Base-by-base conservation (phyloP, 2,797 vertebrate genomes). In the Crax fasciolata region DNA sequence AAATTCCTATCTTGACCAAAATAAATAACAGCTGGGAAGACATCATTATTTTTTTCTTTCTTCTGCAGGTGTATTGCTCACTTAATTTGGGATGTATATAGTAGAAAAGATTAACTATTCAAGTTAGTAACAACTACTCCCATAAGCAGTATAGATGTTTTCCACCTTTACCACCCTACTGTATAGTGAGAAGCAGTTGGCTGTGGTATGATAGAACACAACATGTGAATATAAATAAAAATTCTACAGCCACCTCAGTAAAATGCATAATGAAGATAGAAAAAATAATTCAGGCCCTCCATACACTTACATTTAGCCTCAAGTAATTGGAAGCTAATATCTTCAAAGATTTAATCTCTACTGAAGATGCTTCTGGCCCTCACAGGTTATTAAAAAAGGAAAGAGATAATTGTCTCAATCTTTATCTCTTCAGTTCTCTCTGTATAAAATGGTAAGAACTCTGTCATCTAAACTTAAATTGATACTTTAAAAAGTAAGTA, bases 1-100 rank as follows among this genome's bases (percentile, higher is more conserved):
- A 95, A 97, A 94, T 91, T 43, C 63, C 70, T 95, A 76, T 71
- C 63, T 80, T 84, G 55, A 82, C 52, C 65, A 94, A 94, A 95
- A 94, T 70, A 94, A 91, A 77, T 57, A 88, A 23, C 38, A 74
- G 41, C 82, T 90, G 76, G 48, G 93, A 87, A 83, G 3, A 12
- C 51, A 61, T 17, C 87, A 61, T 55, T 44, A 19, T 65, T 67
- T 82, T 82, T 76, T 86, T 52, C 11, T 84, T 65, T 24, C 38
- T 89, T 89, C 32, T 82, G 32, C 30, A 81, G 44, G 28, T 46
- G 84, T 74, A 86, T 67, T 93, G 25, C 24, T 90, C 38, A 79
- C 63, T n/a, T 66, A 67, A 76, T 91, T 91, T 91, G 8, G 13
- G 76, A 35, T 1, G 7, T 54, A 25, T 52, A 67, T 9, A 21